Evolutionary conservation across 2,113 vertebrate species (phyloP), one percentile per base, ranked within the genome.

Genomic region (Leptosomus discolor): DNA sequence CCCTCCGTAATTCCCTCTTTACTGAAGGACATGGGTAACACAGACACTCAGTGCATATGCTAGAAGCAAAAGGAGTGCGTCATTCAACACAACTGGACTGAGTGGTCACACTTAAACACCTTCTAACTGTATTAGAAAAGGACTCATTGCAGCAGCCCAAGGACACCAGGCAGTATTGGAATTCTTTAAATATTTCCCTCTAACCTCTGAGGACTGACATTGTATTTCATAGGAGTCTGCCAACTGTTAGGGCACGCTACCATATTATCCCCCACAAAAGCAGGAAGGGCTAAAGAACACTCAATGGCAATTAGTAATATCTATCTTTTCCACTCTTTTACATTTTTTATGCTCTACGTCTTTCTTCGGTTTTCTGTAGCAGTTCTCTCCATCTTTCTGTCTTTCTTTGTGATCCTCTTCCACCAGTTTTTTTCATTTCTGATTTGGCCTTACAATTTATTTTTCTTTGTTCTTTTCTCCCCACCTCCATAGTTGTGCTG

Each of bases 401-500:
- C 5, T 81, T 73, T 69, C 48, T 78, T 82, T 53, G 22, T 50
- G 32, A 67, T 37, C 24, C 34, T 29, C 34, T 56, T 85, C n/a
- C 20, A 74, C 16, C 29, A 29, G 0, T 23, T 34, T 60, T 73
- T 73, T 78, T 14, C 4, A 86, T 83, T 94, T 92, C n/a, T 74
- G 12, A 77, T 80, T 84, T 69, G 63, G 45, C 32, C 29, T 58
- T 73, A 41, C 12, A 41, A 51, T 91, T 70, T 58, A 21, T 32
- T 86, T 86, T 63, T 34, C 50, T 84, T 86, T 80, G 29, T 77
- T 86, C 56, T 90, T 94, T 79, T 57, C n/a, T 73, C 41, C 30
- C 15, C 57, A 83, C 54, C 71, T 91, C 70, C 60, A 21, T 58
- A 65, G n/a, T 18, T 53, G 39, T 73, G 68, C 63, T 75, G 30